Conservation (phyloP, 1,140 invertebrate genomes). For the Cydia pomonella region DNA sequence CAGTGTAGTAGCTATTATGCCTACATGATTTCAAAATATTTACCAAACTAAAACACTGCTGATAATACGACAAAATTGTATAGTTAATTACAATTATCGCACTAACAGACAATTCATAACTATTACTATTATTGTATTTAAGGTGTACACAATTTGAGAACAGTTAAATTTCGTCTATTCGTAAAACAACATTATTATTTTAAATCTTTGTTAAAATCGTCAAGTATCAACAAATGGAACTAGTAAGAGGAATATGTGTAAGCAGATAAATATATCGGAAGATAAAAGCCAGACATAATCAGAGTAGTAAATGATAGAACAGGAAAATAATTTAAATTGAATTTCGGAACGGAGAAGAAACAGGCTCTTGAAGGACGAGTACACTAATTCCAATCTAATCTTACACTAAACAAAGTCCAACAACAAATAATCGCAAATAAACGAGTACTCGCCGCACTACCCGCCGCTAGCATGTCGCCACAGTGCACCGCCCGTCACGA, state of each 20-base stretch:
- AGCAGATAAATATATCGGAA: slow-evolving; percentile 37
- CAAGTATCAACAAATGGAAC: neutral
- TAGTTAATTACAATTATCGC: neutral
- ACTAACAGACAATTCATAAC: slow-evolving; percentile 5
- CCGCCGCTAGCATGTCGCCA: slow-evolving; percentile 51
- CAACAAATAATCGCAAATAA: slow-evolving; percentile 71
- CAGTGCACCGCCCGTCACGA: neutral
- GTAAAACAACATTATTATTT: neutral
- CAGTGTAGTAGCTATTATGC: neutral
- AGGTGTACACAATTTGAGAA: neutral
- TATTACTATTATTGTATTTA: neutral
- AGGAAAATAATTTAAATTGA: neutral
- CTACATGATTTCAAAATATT: neutral
- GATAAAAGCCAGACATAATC: neutral
- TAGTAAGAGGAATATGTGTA: slow-evolving; percentile 37
- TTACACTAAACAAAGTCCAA: slow-evolving; percentile 65
- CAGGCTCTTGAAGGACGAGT: slow-evolving; percentile 57
- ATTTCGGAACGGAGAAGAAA: neutral
- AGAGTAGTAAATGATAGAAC: neutral
- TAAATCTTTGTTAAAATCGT: neutral
- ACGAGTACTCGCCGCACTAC: slow-evolving; percentile 71
- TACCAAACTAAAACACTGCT: slow-evolving; percentile 28
- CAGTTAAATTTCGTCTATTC: neutral
- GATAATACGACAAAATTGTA: slow-evolving; percentile 35
- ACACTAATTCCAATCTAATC: slow-evolving; percentile 51